Evolutionary conservation across 2,113 vertebrate genomes (phyloP), one percentile per base, ranked within the genome.

Genomic region (Perca fluviatilis): DNA sequence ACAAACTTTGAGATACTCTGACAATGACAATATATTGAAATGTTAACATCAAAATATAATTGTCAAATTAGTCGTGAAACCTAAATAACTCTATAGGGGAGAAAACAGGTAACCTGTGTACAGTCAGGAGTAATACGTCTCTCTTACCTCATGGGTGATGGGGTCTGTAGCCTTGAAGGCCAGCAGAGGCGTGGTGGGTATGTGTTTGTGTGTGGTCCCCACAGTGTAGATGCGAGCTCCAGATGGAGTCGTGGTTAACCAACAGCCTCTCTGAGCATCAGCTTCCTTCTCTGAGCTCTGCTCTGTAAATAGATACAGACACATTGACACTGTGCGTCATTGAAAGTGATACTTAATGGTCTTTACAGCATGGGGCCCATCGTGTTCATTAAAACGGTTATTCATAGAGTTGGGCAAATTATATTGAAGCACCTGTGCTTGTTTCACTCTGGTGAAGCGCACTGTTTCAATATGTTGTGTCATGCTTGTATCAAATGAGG

Each of bases 201-300:
- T 70, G 72, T 50, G 90, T 70, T 90, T 74, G 83, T 78, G 93
- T 40, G 91, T 91, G 14, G 69, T 80, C 61, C 95, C 96, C 66
- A 94, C 89, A 16, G 97, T 97, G 77, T 95, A 95, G 58, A 98
- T 93, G 65, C 77, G 95, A 40, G 89, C 70, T 51, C 98, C 98
- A 63, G 89, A 93, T 4, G 96, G 96, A 56, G 96, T 95, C 1
- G 96, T 99, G 11, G 97, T 99, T 69, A 95, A 91, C 98, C 98
- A 99, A 16, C 88, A 96, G 23, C 96, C 95, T 74, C 77, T 80
- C 27, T 75, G 83, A 86, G 40, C 11, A 40, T 49, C 72, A 40
- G 43, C 0, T 19, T 69, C 66, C 27, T 71, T n/a, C 76, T 74
- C 83, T 16, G 79, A 47, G 27, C 21, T 53, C 77, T 87, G 86